A percentile compares a stretch with the other conserved stretches of the same genome.
Conservation (phyloP, 2,113 vertebrate species). For the Mesitornis unicolor region DNA sequence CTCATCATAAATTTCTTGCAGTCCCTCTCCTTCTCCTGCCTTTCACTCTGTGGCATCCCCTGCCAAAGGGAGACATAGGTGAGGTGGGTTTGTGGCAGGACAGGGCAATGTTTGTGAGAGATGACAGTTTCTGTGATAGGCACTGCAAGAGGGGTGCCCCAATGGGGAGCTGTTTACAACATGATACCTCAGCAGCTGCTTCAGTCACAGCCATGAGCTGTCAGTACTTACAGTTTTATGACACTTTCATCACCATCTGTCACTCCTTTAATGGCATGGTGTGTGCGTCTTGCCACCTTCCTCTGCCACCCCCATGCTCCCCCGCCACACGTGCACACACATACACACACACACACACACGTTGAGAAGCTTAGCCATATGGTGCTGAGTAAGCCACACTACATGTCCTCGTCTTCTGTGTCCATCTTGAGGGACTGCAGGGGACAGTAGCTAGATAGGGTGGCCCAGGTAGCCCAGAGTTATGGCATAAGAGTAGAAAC, state of each 20-base stretch:
- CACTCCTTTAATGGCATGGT: not conserved
- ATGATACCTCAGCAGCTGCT: slow-evolving; percentile 53
- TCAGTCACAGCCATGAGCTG: not conserved
- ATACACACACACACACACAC: not conserved
- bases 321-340: fast-evolving
- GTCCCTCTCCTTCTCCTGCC: not conserved
- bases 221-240: slow-evolving; percentile 35
- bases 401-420: not conserved
- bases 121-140: not conserved
- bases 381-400: not conserved
- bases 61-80: fast-evolving
- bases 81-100: not conserved
- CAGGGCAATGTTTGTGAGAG: not conserved
- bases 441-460: not conserved
- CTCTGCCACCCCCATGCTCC: not conserved
- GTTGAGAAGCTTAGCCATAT: not conserved
- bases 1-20: fast-evolving
- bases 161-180: not conserved
- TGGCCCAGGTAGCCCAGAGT: not conserved
- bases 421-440: not conserved
- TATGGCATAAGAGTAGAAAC: not conserved
- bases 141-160: not conserved
- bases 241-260: slow-evolving; percentile 64
- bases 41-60: not conserved
- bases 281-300: not conserved